Conservation (phyloP, 2,888 invertebrate species). For the Spatulosminthurus flaviceps region DNA sequence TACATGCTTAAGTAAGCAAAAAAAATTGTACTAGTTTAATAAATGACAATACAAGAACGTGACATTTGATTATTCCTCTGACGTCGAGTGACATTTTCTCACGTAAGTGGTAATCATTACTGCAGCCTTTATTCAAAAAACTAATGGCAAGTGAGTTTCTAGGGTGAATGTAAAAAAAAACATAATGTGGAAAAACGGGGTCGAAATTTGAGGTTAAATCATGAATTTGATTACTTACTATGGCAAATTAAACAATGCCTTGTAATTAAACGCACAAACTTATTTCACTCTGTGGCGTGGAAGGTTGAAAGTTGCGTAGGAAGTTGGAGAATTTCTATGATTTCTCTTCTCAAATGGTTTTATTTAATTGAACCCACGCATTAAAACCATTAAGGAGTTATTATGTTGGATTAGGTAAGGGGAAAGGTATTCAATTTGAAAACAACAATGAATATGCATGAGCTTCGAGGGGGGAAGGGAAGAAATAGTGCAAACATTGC, state of each 20-base stretch:
- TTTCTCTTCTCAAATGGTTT: neutral
- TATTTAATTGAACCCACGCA: neutral
- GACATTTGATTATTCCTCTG: constrained; percentile 20
- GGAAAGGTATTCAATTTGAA: neutral
- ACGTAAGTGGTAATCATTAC: neutral
- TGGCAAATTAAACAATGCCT: too few relatives aligned
- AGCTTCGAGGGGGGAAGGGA: neutral
- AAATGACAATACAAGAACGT: neutral
- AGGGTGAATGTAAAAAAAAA: too few relatives aligned
- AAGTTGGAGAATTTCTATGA: too few relatives aligned
- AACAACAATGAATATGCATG: constrained; percentile 8
- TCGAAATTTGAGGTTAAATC: too few relatives aligned
- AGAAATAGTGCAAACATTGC: constrained; percentile 1
- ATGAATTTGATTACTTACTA: too few relatives aligned
- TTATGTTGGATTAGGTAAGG: neutral
- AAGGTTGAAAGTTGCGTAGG: too few relatives aligned
- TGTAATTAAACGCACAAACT: too few relatives aligned
- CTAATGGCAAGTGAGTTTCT: too few relatives aligned
- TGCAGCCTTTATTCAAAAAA: neutral
- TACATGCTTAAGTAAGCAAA: neutral
- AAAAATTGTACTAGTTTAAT: neutral
- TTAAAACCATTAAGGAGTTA: neutral
- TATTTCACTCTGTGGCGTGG: too few relatives aligned
- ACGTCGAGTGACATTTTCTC: constrained; percentile 22
- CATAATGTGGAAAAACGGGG: too few relatives aligned